These are phyloP conservation scores for Scaptomyza cyrtandrae DNA, from an alignment of 2,888 invertebrate species.

Conservation along the genomic window DNA sequence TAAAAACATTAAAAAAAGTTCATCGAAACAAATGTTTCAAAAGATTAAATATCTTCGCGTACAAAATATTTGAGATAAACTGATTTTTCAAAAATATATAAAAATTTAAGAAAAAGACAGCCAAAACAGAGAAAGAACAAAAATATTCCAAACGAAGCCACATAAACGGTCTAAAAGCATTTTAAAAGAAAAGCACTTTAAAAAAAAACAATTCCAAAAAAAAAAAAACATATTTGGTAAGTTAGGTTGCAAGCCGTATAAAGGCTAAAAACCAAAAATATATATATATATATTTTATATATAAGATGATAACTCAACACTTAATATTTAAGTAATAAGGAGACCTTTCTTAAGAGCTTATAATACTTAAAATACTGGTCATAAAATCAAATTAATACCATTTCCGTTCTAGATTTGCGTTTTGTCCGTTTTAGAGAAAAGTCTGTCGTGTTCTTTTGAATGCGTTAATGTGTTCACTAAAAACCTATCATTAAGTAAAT, in stretches of 20 bases:
- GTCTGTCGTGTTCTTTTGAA: not conserved
- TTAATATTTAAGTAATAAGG: not conserved
- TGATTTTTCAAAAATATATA: conserved; percentile 31
- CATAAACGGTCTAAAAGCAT: conserved; percentile 27
- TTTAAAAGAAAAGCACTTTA: no score
- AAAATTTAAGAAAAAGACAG: conserved; percentile 34
- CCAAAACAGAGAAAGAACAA: conserved; percentile 9
- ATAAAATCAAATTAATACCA: not conserved
- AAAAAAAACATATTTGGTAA: conserved; percentile 60
- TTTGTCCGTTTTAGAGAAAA: conserved; percentile 11
- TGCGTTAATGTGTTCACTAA: not conserved
- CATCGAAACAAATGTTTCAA: conserved; percentile 42
- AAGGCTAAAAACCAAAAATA: conserved; percentile 15
- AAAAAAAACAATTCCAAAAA: conserved; percentile 21
- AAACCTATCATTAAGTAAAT: not conserved
- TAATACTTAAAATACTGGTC: not conserved
- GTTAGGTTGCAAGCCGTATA: conserved; percentile 56
- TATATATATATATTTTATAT: conserved; percentile 12
- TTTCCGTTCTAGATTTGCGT: not conserved
- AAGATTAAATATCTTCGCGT: conserved; percentile 29
- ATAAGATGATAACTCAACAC: conserved; percentile 47
- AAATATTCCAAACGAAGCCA: conserved; percentile 23
- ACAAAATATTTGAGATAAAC: conserved; percentile 14
- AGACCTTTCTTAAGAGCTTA: not conserved
- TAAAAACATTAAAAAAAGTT: conserved; percentile 32